phyloP scores from a whole-genome alignment of 64 coral and sea anemone genomes.

The Actinia equina region DNA sequence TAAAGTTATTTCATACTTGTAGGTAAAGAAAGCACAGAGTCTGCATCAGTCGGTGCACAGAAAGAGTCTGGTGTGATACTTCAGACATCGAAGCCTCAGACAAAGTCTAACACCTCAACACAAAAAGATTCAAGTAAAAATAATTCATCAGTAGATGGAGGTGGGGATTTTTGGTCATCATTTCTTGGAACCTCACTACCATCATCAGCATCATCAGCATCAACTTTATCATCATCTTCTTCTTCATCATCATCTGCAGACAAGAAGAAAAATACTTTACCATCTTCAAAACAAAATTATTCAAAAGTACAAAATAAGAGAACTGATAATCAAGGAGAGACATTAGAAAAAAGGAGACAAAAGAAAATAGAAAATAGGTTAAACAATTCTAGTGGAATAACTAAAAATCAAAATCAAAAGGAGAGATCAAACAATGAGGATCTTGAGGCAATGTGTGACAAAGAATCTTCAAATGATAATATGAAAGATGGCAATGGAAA shows the following conservation, averaged over 20 bases:
- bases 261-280: neutral
- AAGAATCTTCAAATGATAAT: neutral
- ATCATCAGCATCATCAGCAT: neutral
- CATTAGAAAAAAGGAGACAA: neutral
- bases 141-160: slow-evolving; percentile 20
- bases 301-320: neutral
- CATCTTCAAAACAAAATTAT: neutral
- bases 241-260: neutral
- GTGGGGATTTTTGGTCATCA: slow-evolving; percentile 81
- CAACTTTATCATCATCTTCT: neutral
- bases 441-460: neutral
- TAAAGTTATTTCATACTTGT: neutral
- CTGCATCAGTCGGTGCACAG: neutral
- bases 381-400: neutral
- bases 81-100: neutral
- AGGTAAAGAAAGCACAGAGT: neutral
- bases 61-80: neutral
- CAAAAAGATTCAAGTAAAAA: neutral
- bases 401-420: neutral
- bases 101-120: neutral
- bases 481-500: neutral
- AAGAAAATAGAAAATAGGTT: neutral
- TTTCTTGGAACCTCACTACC: slow-evolving; percentile 53
- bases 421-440: neutral
- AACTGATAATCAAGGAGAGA: neutral